A percentile compares a stretch with the other conserved stretches of the same genome.
phyloP scores from a whole-genome alignment of 1,140 invertebrate genomes.

The Calycopis cecrops region DNA sequence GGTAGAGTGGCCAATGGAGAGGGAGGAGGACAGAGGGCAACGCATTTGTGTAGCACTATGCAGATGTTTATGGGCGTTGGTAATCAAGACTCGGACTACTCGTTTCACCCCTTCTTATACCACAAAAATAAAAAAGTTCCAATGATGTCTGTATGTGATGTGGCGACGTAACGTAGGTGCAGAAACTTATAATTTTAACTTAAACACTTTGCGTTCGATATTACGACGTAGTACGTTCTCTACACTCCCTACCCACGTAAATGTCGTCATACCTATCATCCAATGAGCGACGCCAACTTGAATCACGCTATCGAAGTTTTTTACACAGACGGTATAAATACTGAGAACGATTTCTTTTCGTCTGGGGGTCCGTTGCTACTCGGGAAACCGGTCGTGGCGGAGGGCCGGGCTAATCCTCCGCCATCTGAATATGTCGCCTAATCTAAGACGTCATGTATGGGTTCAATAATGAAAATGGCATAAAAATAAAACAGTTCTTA shows the following conservation, averaged over 20 bases:
- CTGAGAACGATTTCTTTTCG: neutral
- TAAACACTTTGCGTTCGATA: neutral
- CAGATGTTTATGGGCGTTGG: too few species aligned
- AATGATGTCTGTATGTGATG: too few species aligned
- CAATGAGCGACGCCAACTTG: conserved; percentile 33
- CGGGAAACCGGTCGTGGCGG: conserved; percentile 46
- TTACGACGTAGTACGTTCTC: neutral
- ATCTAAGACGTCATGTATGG: conserved; percentile 43
- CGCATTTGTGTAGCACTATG: too few species aligned
- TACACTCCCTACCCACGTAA: neutral
- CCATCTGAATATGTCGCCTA: conserved; percentile 44
- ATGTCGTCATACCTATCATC: conserved; percentile 25
- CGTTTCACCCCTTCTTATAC: too few species aligned
- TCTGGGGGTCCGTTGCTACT: conserved; percentile 45
- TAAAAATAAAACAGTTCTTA: conserved; percentile 38
- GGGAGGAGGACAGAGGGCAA: too few species aligned
- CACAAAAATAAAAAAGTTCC: too few species aligned
- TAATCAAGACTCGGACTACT: too few species aligned
- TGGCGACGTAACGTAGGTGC: too few species aligned
- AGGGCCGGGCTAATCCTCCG: conserved; percentile 40
- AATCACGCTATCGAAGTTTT: conserved; percentile 39
- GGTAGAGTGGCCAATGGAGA: too few species aligned
- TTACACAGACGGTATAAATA: conserved; percentile 31
- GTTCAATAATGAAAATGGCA: conserved; percentile 38
- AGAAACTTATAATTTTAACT: neutral